These are phyloP conservation scores for Dasypolia templi DNA, from an alignment of 2,888 invertebrate species.

Conservation along the genomic window DNA sequence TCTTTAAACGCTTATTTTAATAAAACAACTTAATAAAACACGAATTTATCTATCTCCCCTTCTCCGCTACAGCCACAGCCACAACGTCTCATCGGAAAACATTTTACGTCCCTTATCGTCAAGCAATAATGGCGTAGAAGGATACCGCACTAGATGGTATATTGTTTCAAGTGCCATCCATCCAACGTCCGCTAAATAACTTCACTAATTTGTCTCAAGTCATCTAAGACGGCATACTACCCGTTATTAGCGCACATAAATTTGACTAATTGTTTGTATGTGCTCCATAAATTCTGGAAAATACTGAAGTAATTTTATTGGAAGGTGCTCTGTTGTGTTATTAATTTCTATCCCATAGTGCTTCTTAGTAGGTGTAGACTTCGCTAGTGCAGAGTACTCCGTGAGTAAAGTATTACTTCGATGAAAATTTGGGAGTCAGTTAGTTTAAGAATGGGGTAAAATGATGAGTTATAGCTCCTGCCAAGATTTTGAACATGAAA, in stretches of 20 bases:
- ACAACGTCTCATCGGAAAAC: conserved; percentile 29
- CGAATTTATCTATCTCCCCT: no score
- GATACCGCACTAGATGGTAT: conserved; percentile 32
- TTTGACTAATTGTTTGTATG: conserved; percentile 73
- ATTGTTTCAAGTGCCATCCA: conserved; percentile 55
- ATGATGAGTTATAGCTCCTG: conserved; percentile 39
- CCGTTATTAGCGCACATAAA: conserved; percentile 73
- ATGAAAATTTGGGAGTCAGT: conserved; percentile 7
- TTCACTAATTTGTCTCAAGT: conserved; percentile 72
- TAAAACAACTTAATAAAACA: background rate
- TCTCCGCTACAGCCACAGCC: background rate
- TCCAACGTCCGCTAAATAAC: conserved; percentile 50
- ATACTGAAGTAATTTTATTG: conserved; percentile 62
- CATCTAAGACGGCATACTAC: conserved; percentile 65
- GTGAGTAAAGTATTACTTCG: no score
- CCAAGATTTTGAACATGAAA: conserved; percentile 30
- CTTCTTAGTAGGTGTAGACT: conserved; percentile 19
- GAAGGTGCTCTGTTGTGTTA: conserved; percentile 47
- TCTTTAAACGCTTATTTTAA: background rate
- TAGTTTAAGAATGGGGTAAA: conserved; percentile 11
- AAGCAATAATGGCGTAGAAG: conserved; percentile 34
- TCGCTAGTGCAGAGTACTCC: background rate
- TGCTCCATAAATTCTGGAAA: conserved; percentile 69
- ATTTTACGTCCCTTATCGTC: conserved; percentile 47
- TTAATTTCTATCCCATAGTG: conserved; percentile 46